A percentile compares a stretch with the other conserved stretches of the same genome.
Evolutionary conservation across 2,888 invertebrate genomes (phyloP).

Genomic region (Noctua fimbriata): DNA sequence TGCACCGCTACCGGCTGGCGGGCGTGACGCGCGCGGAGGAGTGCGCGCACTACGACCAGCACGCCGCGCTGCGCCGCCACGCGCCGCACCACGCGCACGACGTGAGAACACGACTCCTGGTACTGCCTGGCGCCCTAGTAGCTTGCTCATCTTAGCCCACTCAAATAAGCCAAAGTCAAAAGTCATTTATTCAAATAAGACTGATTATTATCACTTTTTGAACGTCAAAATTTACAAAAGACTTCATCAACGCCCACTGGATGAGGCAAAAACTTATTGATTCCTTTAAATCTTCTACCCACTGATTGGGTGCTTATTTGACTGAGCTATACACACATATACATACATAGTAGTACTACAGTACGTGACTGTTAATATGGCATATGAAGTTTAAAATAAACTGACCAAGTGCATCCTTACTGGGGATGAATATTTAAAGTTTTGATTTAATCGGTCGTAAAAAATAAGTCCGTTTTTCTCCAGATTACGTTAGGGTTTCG

Average conservation of each 20-base stretch:
- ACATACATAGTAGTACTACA: slow-evolving; percentile 7
- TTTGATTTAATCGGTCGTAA: neutral
- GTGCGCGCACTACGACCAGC: slow-evolving; percentile 71
- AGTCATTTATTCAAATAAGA: neutral
- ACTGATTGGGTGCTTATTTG: slow-evolving; percentile 16
- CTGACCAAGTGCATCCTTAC: neutral
- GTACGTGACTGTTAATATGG: neutral
- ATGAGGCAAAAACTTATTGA: neutral
- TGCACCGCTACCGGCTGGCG: slow-evolving; percentile 95
- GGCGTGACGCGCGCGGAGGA: slow-evolving; percentile 92
- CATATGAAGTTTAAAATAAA: neutral
- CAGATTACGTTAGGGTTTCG: neutral
- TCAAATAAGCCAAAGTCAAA: slow-evolving; percentile 25
- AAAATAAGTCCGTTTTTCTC: neutral
- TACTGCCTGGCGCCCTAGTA: slow-evolving; percentile 63
- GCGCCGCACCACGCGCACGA: slow-evolving; percentile 77
- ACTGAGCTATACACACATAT: slow-evolving; percentile 22
- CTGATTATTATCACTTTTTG: neutral
- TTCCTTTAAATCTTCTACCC: neutral
- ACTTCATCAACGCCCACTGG: neutral
- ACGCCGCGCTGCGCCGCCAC: slow-evolving; percentile 90
- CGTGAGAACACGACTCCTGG: slow-evolving; percentile 88
- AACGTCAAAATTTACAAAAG: neutral
- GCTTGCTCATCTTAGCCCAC: slow-evolving; percentile 1
- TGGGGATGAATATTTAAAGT: neutral